Evolutionary conservation across 2,797 vertebrate genomes (phyloP).

Genomic region (Pogonophryne albipinna): DNA sequence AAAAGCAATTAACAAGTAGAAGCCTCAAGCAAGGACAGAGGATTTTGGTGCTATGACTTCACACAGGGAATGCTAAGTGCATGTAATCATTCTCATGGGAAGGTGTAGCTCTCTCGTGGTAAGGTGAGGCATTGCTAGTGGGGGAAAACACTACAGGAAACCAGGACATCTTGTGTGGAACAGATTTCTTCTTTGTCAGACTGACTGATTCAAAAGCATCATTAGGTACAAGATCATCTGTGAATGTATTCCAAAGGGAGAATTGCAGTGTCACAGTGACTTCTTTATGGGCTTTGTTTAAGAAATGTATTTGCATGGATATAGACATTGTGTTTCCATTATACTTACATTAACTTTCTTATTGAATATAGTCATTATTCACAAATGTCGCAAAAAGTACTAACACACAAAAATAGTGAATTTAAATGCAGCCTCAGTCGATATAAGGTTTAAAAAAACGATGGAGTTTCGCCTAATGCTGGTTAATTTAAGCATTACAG

Average conservation of each 20-base stretch:
- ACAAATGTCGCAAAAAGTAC: not conserved
- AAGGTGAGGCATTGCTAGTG: slow-evolving; percentile 43
- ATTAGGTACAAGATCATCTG: slow-evolving; percentile 40
- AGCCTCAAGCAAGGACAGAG: slow-evolving; percentile 33
- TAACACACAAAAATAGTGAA: not conserved
- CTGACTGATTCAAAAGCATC: slow-evolving; percentile 33
- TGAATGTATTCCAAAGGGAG: slow-evolving; percentile 36
- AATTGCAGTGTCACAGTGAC: slow-evolving; percentile 8
- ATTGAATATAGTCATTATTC: not conserved
- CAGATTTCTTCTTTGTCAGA: not conserved
- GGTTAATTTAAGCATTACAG: slow-evolving; percentile 12
- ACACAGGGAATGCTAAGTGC: slow-evolving; percentile 64
- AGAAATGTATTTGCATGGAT: not conserved
- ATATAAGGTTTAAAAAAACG: slow-evolving; percentile 2
- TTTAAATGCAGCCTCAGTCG: slow-evolving; percentile 5
- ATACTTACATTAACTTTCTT: not conserved
- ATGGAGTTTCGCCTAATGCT: not conserved
- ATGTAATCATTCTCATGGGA: slow-evolving; percentile 72
- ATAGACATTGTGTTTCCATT: not conserved
- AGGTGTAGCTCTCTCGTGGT: slow-evolving; percentile 33
- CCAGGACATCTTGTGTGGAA: slow-evolving; percentile 42
- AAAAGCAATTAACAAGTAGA: slow-evolving; percentile 60
- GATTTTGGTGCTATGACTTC: slow-evolving; percentile 35
- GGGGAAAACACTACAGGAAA: slow-evolving; percentile 56
- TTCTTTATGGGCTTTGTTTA: slow-evolving; percentile 8